phyloP scores from a whole-genome alignment of 2,888 invertebrate genomes.

The Crossocerus cetratus region DNA sequence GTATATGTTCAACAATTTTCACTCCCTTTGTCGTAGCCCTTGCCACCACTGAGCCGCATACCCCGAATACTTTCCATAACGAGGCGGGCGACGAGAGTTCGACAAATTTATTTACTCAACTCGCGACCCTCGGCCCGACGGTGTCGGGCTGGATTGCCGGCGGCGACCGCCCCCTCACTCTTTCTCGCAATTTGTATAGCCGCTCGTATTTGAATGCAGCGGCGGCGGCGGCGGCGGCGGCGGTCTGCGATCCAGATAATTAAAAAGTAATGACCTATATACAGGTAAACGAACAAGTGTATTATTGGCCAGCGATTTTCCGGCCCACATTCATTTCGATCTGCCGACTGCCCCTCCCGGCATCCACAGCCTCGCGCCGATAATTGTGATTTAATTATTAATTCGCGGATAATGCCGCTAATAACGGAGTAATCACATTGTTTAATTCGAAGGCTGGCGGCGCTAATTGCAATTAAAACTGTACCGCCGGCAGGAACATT shows the following conservation, averaged over 20 bases:
- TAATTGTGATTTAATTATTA: slow-evolving; percentile 46
- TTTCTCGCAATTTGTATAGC: slow-evolving; percentile 40
- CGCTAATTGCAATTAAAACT: slow-evolving; percentile 46
- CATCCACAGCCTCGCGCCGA: neutral
- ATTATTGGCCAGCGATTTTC: slow-evolving; percentile 23
- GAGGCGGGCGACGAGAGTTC: slow-evolving; percentile 52
- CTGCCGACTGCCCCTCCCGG: neutral
- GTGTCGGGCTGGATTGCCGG: neutral
- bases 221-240: slow-evolving; percentile 19
- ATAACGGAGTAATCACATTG: slow-evolving; percentile 38
- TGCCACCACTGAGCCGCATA: slow-evolving; percentile 51
- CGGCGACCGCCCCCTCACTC: neutral
- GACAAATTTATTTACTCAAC: slow-evolving; percentile 63
- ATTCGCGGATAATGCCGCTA: slow-evolving; percentile 42
- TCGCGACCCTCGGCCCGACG: slow-evolving; percentile 12
- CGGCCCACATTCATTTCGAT: slow-evolving; percentile 20
- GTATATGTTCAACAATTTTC: slow-evolving; percentile 31
- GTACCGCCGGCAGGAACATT: slow-evolving; percentile 1
- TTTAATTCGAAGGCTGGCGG: neutral
- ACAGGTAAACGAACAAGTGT: slow-evolving; percentile 35
- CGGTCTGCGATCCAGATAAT: slow-evolving; percentile 49
- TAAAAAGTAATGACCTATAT: slow-evolving; percentile 50
- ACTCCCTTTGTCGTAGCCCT: slow-evolving; percentile 18
- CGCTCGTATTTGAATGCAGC: slow-evolving; percentile 35
- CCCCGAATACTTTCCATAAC: slow-evolving; percentile 55